A percentile compares a stretch with the other conserved stretches of the same genome.
Evolutionary conservation across 2,113 vertebrate species (phyloP).

Genomic region (Semicossyphus pulcher): DNA sequence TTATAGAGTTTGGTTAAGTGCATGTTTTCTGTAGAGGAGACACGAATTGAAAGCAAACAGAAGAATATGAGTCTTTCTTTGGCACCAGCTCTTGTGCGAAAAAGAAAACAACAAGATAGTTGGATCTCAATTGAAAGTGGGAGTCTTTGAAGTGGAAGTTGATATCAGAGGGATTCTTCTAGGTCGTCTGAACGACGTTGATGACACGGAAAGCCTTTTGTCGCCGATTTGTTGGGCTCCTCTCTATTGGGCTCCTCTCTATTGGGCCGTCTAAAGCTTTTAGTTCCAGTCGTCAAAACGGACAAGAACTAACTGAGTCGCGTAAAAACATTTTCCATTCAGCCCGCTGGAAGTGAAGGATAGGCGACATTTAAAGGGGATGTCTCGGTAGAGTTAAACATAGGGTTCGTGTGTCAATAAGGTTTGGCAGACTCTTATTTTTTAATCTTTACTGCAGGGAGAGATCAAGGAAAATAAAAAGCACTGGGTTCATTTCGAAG

Average conservation of each 20-base stretch:
- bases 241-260: slow-evolving; percentile 90
- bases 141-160: slow-evolving; percentile 98
- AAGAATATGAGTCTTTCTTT: slow-evolving; percentile 87
- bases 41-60: slow-evolving; percentile 92
- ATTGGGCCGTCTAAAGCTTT: slow-evolving; percentile 86
- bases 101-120: slow-evolving; percentile 89
- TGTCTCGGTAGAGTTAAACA: slow-evolving; percentile 39
- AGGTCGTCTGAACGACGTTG: slow-evolving; percentile 97
- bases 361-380: slow-evolving; percentile 38
- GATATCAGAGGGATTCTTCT: slow-evolving; percentile 97
- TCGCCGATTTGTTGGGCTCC: slow-evolving; percentile 94
- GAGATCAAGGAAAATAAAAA: slow-evolving; percentile 38
- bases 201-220: slow-evolving; percentile 98
- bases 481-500: slow-evolving; percentile 17
- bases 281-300: slow-evolving; percentile 89
- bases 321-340: slow-evolving; percentile 67
- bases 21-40: slow-evolving; percentile 91
- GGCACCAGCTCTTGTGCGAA: slow-evolving; percentile 90
- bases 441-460: slow-evolving; percentile 11
- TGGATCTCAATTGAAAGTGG: slow-evolving; percentile 94
- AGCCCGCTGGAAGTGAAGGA: slow-evolving; percentile 40
- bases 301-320: slow-evolving; percentile 75
- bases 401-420: slow-evolving; percentile 3
- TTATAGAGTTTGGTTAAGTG: slow-evolving; percentile 91
- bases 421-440: background rate